These are phyloP conservation scores for Drosophila sturtevanti DNA, from an alignment of 1,140 invertebrate species.

Conservation along the genomic window DNA sequence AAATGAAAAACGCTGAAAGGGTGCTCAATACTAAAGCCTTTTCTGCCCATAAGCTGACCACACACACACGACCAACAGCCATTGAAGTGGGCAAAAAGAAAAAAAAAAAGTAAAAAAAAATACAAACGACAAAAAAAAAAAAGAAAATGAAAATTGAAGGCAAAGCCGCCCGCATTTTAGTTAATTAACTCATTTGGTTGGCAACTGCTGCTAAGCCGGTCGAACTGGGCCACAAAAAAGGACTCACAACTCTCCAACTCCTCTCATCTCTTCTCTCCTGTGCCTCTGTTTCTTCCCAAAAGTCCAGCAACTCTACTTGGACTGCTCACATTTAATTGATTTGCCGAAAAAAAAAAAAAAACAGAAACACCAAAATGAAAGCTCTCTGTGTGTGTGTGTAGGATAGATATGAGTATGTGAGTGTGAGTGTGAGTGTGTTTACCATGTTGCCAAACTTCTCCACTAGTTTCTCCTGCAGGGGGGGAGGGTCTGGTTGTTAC, in stretches of 20 bases:
- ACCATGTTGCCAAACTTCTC: not conserved
- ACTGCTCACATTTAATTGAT: constrained; percentile 69
- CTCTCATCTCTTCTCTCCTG: not conserved
- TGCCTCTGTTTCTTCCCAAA: too few species aligned
- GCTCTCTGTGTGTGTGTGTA: not conserved
- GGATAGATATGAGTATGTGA: not conserved
- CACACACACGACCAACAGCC: constrained; percentile 52
- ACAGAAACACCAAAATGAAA: not conserved
- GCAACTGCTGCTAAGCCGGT: constrained; percentile 67
- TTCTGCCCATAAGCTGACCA: constrained; percentile 75
- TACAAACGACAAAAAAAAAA: constrained; percentile 21
- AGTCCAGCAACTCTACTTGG: not conserved
- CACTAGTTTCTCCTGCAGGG: constrained; percentile 45
- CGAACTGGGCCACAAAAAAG: constrained; percentile 57
- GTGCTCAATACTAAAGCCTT: constrained; percentile 73
- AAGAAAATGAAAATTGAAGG: constrained; percentile 4
- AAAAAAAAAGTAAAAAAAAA: constrained; percentile 39
- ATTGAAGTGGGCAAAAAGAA: constrained; percentile 62
- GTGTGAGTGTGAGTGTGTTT: too few species aligned
- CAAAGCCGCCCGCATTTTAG: constrained; percentile 82
- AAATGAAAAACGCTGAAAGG: constrained; percentile 58
- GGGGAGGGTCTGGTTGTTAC: not conserved
- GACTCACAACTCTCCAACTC: not conserved
- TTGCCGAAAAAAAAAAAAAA: constrained; percentile 36
- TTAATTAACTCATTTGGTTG: constrained; percentile 83